Evolutionary conservation across 2,797 vertebrate species (phyloP).

Genomic region (Spinibarbus caldwelli): DNA sequence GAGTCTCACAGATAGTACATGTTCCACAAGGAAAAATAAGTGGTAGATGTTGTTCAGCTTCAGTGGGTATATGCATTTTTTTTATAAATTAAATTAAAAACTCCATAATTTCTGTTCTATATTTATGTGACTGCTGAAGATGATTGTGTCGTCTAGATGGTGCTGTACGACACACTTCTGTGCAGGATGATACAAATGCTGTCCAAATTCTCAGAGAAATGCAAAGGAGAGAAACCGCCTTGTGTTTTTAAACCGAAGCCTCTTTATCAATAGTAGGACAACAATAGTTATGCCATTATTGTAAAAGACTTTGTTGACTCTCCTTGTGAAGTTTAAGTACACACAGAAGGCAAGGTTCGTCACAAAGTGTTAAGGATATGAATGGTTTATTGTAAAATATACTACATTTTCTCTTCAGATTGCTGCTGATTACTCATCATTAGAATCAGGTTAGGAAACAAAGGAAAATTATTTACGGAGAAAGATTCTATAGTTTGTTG

Average conservation of each 20-base stretch:
- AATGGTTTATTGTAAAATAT: constrained; percentile 43
- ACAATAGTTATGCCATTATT: background rate
- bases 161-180: background rate
- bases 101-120: constrained; percentile 66
- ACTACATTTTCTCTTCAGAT: constrained; percentile 6
- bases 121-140: background rate
- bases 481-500: background rate
- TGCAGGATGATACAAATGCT: background rate
- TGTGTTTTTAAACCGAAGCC: background rate
- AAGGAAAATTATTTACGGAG: background rate
- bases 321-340: background rate
- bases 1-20: constrained; percentile 76
- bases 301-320: background rate
- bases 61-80: constrained; percentile 78
- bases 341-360: background rate
- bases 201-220: background rate
- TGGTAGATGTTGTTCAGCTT: constrained; percentile 83
- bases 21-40: constrained; percentile 76
- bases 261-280: background rate
- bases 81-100: constrained; percentile 83
- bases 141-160: background rate
- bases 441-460: constrained; percentile 10
- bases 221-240: background rate
- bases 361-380: background rate
- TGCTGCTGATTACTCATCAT: background rate